Evolutionary conservation across 2,113 vertebrate species (phyloP), one percentile per base, ranked within the genome.

Genomic region (Struthidea cinerea): DNA sequence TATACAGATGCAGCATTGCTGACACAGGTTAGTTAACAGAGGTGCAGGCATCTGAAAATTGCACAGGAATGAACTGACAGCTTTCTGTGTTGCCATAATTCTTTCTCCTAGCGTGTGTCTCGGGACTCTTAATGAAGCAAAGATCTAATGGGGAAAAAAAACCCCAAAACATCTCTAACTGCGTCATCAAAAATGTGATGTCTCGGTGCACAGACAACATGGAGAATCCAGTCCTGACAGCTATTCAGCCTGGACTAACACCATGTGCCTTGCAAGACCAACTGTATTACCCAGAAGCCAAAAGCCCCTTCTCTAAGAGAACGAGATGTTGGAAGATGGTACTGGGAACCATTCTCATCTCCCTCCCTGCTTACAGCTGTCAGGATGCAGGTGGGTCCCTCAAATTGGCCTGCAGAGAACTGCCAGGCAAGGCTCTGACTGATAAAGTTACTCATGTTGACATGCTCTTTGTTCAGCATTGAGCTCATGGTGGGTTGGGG

Each of bases 111-210:
- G 7, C 8, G 2, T 35, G 35, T 75, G 39, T 69, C n/a, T 37
- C 0, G 35, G 16, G 24, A 50, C 33, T n/a, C 11, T 15, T 59
- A 79, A 63, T 19, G 21, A 92, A 82, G 24, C n/a, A 67, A 41
- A 65, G 19, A 80, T 53, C 50, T 65, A 41, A 68, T 8, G 11
- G 20, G 2, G 4, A 16, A 56, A 37, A 73, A 69, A 77, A 32
- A 1, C 0, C 6, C 9, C 33, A 27, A 74, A 68, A 33, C 8
- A 9, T 21, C 44, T 63, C 26, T 65, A 28, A 55, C 1, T 44
- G 6, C 59, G n/a, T 28, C 4, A 33, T 68, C 80, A 39, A 60
- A 86, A 84, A 53, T 15, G 16, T 77, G 77, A 41, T 30, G 22
- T 44, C 30, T 55, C 0, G 0, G 37, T 52, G 50, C 50, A 70